phyloP scores from a whole-genome alignment of 2,113 vertebrate species.

The Gambusia affinis region DNA sequence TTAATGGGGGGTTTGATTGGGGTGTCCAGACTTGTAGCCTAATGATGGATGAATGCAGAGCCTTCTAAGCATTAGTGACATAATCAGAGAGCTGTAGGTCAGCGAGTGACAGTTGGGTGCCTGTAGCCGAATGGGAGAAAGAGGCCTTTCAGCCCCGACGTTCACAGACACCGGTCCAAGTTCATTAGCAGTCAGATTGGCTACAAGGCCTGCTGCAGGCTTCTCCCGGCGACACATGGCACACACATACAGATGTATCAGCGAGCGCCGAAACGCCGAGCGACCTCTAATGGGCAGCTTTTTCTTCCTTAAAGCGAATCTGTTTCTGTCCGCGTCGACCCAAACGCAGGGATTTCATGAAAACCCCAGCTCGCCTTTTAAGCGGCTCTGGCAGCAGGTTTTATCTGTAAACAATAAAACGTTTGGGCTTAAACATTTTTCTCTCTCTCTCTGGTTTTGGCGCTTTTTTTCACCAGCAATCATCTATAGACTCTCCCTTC shows the following conservation, averaged over 20 bases:
- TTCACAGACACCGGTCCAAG: slow-evolving; percentile 60
- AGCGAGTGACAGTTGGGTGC: slow-evolving; percentile 72
- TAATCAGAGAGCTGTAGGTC: slow-evolving; percentile 76
- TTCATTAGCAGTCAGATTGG: slow-evolving; percentile 81
- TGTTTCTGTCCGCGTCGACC: slow-evolving; percentile 58
- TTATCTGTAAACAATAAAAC: slow-evolving; percentile 77
- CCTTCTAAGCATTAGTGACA: slow-evolving; percentile 72
- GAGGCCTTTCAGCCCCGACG: slow-evolving; percentile 72
- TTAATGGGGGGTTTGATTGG: slow-evolving; percentile 73
- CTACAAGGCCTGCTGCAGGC: slow-evolving; percentile 62
- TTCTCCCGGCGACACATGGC: slow-evolving; percentile 54
- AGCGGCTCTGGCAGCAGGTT: slow-evolving; percentile 59
- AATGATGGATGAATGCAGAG: slow-evolving; percentile 71
- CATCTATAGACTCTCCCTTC: slow-evolving; percentile 70
- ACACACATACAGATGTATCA: slow-evolving; percentile 46
- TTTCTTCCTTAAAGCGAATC: slow-evolving; percentile 65
- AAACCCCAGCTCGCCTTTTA: slow-evolving; percentile 54
- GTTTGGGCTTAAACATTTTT: slow-evolving; percentile 62
- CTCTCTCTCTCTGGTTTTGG: slow-evolving; percentile 55
- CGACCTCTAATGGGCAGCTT: slow-evolving; percentile 63
- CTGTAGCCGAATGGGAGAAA: slow-evolving; percentile 61
- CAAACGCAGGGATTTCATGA: slow-evolving; percentile 59
- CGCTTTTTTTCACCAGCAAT: slow-evolving; percentile 71
- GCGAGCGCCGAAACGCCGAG: slow-evolving; percentile 50
- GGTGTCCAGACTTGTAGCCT: slow-evolving; percentile 61